phyloP scores from a whole-genome alignment of 2,888 invertebrate genomes.

The Chironomus tentans region DNA sequence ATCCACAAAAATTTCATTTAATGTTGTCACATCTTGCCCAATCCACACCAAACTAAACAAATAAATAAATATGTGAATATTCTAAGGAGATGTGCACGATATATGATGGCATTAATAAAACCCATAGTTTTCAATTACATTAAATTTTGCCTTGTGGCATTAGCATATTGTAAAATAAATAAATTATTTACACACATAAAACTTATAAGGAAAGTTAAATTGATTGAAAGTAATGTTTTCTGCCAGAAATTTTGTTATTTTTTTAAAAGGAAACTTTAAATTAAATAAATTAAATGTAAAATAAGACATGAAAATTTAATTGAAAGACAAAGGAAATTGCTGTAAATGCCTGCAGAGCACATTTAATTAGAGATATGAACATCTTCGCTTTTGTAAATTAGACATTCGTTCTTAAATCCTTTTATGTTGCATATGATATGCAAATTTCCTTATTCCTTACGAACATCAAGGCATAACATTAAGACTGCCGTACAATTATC shows the following conservation, averaged over 20 bases:
- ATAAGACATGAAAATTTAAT: slow-evolving; percentile 24
- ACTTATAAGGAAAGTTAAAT: neutral
- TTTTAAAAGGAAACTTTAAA: neutral
- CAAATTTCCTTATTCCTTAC: too few relatives aligned
- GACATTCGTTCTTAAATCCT: too few relatives aligned
- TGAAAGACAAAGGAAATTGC: neutral
- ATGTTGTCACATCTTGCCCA: too few relatives aligned
- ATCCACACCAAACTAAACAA: too few relatives aligned
- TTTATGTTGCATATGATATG: too few relatives aligned
- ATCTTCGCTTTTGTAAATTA: too few relatives aligned
- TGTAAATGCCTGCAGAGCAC: neutral
- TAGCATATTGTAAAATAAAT: neutral
- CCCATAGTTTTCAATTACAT: neutral
- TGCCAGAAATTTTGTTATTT: too few relatives aligned
- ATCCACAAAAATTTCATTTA: too few relatives aligned
- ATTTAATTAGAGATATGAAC: neutral
- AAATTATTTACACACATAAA: neutral
- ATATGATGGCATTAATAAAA: neutral
- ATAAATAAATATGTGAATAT: neutral
- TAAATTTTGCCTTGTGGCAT: neutral
- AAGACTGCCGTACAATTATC: too few relatives aligned
- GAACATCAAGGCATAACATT: too few relatives aligned
- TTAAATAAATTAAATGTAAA: slow-evolving; percentile 23
- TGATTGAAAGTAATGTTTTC: neutral
- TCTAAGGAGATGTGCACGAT: neutral